Conservation (phyloP, 2,113 vertebrate genomes). For the Porphyrio hochstetteri region DNA sequence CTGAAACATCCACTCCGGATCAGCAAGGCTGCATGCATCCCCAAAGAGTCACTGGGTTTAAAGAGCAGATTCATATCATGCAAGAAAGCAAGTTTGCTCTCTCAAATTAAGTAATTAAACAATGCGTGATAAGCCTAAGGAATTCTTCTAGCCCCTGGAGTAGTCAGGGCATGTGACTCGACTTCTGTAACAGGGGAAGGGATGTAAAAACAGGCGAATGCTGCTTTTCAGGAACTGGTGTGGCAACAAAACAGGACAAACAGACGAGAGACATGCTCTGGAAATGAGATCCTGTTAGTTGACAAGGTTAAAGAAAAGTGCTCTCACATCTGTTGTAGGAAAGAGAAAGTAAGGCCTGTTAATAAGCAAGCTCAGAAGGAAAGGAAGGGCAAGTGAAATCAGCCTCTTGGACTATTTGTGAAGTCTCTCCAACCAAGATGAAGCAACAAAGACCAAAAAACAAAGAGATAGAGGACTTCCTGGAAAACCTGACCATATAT, state of each 20-base stretch:
- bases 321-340: not conserved
- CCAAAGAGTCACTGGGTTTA: slow-evolving; percentile 13
- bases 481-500: slow-evolving; percentile 33
- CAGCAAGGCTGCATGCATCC: not conserved
- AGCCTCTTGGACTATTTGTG: not conserved
- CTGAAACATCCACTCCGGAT: not conserved
- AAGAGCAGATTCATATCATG: slow-evolving; percentile 19
- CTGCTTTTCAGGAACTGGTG: not conserved
- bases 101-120: slow-evolving; percentile 46
- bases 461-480: slow-evolving; percentile 12
- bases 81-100: slow-evolving; percentile 31
- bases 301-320: not conserved
- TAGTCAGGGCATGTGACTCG: not conserved
- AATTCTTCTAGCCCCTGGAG: not conserved
- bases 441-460: slow-evolving; percentile 9
- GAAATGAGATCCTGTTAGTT: not conserved
- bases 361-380: not conserved
- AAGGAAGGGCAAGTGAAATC: slow-evolving; percentile 4
- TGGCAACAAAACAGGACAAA: not conserved
- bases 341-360: not conserved
- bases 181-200: not conserved
- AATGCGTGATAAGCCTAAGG: not conserved
- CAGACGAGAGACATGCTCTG: not conserved
- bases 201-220: not conserved
- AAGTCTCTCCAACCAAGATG: not conserved